Base-by-base conservation (phyloP, 2,113 vertebrate genomes). In the Thunnus thynnus region DNA sequence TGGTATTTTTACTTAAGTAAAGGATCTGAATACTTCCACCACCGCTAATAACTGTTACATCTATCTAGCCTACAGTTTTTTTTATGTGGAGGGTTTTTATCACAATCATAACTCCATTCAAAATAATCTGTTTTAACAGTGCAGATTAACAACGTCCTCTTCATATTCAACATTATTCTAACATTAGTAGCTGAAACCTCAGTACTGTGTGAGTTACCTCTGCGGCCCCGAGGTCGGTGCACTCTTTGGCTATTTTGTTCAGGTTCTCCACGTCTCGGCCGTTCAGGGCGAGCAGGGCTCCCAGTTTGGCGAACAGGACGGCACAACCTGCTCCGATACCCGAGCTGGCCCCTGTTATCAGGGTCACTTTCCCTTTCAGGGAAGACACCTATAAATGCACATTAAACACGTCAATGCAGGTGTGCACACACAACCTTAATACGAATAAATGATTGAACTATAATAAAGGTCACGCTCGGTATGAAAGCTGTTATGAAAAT, bases 311-410 rank as follows among this genome's bases (percentile, higher is more conserved):
- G 73, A 96, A 96, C 46, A 96, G 88, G 27, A 94, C 13, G 13
- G 94, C 92, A 0, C 95, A 91, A 0, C 94, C 95, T 1, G 95
- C 95, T 0, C 95, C 95, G 10, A 96, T 96, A 1, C 96, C 96
- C 0, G 96, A 96, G 80, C 96, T 96, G 76, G 96, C 96, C 0
- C 96, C 96, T 0, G 95, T 96, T 55, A 96, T 89, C 27, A 96
- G 85, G 3, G 90, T 18, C 44, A 96, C 96, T 68, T 96, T 96
- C 5, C 91, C 94, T 55, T 72, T 90, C 61, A 96, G 86, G 5
- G 94, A 95, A 3, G 79, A 81, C 3, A 95, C 92, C 95, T 96
- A 8, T 25, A 17, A 76, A 71, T 0, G 27, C 10, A 72, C 4
- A 62, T 0, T 17, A 47, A n/a, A 55, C 14, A 25, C 22, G 18